Conservation (phyloP, 2,113 vertebrate genomes). For the Athene noctua region DNA sequence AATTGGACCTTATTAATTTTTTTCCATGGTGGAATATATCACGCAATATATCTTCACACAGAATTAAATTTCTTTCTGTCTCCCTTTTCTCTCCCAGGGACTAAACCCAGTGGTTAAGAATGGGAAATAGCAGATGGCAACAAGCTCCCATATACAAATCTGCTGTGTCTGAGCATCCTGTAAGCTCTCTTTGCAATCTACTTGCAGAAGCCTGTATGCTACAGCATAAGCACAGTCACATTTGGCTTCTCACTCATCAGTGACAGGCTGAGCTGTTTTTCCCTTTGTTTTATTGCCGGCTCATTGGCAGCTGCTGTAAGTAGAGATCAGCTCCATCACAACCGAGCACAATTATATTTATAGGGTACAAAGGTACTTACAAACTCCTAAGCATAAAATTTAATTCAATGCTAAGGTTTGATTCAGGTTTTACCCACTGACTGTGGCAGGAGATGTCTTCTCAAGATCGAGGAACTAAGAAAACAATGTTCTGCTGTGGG, state of each 20-base stretch:
- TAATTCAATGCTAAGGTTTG: background rate
- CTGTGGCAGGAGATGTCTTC: conserved; percentile 36
- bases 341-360: conserved; percentile 47
- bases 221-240: conserved; percentile 1
- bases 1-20: conserved; percentile 77
- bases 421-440: conserved; percentile 43
- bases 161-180: background rate
- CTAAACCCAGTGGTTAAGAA: conserved; percentile 35
- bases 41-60: background rate
- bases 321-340: conserved; percentile 33
- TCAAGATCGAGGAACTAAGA: conserved; percentile 50
- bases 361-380: conserved; percentile 16
- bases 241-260: conserved; percentile 49
- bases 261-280: conserved; percentile 45
- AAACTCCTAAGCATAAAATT: conserved; percentile 32
- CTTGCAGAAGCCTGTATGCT: conserved; percentile 18
- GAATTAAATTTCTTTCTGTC: conserved; percentile 37
- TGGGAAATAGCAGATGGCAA: conserved; percentile 47
- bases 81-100: conserved; percentile 26
- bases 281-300: conserved; percentile 60
- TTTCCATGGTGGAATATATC: conserved; percentile 32
- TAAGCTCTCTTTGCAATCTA: conserved; percentile 28
- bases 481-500: conserved; percentile 62
- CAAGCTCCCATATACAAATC: conserved; percentile 39
- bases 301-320: conserved; percentile 55